phyloP scores from a whole-genome alignment of 2,888 invertebrate species.

The Itoplectis maculator region DNA sequence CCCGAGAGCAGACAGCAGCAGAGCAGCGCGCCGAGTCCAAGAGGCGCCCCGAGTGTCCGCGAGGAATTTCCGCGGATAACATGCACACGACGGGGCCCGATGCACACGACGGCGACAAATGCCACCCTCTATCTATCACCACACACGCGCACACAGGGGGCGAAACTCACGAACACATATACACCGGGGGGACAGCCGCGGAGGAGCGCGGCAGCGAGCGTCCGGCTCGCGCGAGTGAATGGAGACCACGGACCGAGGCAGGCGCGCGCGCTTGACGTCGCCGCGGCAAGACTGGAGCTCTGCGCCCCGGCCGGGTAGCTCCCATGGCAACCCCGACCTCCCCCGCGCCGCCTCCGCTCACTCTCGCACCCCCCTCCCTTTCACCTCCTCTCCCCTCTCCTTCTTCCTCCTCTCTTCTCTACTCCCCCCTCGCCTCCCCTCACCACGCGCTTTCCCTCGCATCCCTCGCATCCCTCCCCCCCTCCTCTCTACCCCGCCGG shows the following conservation, averaged over 20 bases:
- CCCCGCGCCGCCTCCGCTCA: slow-evolving; percentile 64
- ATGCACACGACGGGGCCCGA: no score
- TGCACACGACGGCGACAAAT: no score
- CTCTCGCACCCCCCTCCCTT: slow-evolving; percentile 48
- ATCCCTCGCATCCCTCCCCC: slow-evolving; percentile 28
- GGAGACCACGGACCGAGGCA: slow-evolving; percentile 65
- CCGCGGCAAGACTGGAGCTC: slow-evolving; percentile 83
- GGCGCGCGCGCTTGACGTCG: slow-evolving; percentile 80
- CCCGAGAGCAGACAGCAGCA: no score
- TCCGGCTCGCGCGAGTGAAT: slow-evolving; percentile 59
- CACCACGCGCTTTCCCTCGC: slow-evolving; percentile 57
- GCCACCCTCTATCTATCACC: no score
- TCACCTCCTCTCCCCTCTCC: slow-evolving; percentile 31
- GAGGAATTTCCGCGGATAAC: slow-evolving; percentile 35
- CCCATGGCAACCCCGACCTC: slow-evolving; percentile 82
- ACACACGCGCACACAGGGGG: no score
- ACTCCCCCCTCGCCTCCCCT: neutral
- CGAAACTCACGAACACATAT: slow-evolving; percentile 49
- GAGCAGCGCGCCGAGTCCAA: no score
- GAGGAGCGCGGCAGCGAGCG: slow-evolving; percentile 37
- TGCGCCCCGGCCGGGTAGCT: slow-evolving; percentile 84
- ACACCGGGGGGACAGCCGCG: slow-evolving; percentile 15
- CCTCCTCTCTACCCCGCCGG: slow-evolving; percentile 36
- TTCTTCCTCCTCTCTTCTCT: slow-evolving; percentile 48
- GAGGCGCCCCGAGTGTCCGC: slow-evolving; percentile 20